Evolutionary conservation across 2,797 vertebrate genomes (phyloP), one percentile per base, ranked within the genome.

Genomic region (Tragelaphus eurycerus): DNA sequence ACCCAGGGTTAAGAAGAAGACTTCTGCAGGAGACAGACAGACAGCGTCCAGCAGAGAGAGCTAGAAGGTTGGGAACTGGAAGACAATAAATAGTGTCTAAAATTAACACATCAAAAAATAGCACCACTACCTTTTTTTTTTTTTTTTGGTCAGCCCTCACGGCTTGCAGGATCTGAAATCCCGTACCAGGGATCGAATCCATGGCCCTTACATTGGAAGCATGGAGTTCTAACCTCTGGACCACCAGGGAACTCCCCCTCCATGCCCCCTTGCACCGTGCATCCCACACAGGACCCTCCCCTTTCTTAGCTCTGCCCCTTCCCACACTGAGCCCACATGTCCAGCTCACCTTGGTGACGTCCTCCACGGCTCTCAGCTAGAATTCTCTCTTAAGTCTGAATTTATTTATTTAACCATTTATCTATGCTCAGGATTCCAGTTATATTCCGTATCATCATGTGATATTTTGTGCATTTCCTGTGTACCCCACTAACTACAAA

Each of bases 221-320:
- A 71, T 0, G 11, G 21, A 71, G 34, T 13, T 29, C 59, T 14
- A 60, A 14, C 12, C 59, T 29, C 59, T 43, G 43, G 43, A 43
- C 43, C 43, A 43, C 6, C 43, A 43, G 23, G 71, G 38, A 74
- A 25, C 6, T 74, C 38, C 12, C 21, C 6, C 6, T 43, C 62
- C 15, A 12, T 11, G 1, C 4, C 19, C 25, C 13, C 62, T 14
- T 4, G 17, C 5, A 0, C 55, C 7, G 2, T 0, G 19, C 12
- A 2, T 15, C 54, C 29, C 89, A 43, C 10, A 19, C 10, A 87
- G 60, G 38, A 8, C 71, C 52, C 31, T 11, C 59, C 7, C 4
- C 12, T 15, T 76, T 31, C 13, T 67, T 12, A 55, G 29, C 34
- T 7, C 31, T 7, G 5, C n/a, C 19, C 23, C 34, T 38, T 60